These are phyloP conservation scores for Vannuccia rotundouncinata DNA, from an alignment of 2,888 invertebrate genomes.

Conservation along the genomic window DNA sequence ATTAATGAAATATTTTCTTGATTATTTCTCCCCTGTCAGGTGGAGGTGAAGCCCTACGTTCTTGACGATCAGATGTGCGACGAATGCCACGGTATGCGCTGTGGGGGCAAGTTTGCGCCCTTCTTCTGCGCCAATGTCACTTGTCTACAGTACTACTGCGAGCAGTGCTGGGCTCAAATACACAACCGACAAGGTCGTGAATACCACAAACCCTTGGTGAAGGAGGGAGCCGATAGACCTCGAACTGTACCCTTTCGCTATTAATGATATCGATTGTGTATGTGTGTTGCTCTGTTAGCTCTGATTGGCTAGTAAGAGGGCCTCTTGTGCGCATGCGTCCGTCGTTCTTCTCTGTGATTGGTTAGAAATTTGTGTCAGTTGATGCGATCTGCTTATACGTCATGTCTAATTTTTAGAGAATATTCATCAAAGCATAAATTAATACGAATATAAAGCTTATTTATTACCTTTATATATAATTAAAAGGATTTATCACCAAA, in stretches of 20 bases:
- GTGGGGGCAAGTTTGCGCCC: conserved; percentile 95
- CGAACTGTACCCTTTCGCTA: conserved; percentile 91
- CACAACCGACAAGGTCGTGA: conserved; percentile 85
- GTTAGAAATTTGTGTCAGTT: not conserved
- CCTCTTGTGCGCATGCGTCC: not conserved
- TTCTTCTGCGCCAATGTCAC: conserved; percentile 99
- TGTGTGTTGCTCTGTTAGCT: not conserved
- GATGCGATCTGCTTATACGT: not conserved
- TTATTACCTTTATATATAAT: too few species aligned
- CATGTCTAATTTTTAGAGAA: too few species aligned
- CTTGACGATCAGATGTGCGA: conserved; percentile 99
- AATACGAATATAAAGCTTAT: too few species aligned
- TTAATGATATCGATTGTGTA: conserved; percentile 57
- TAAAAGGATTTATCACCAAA: too few species aligned
- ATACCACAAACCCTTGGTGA: conserved; percentile 97
- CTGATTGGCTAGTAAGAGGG: not conserved
- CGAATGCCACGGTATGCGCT: conserved; percentile 74
- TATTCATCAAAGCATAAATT: too few species aligned
- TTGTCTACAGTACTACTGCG: conserved; percentile 99
- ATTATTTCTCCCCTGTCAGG: conserved; percentile 27
- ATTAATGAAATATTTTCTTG: too few species aligned
- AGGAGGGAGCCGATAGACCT: conserved; percentile 91
- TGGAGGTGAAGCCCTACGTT: conserved; percentile 96
- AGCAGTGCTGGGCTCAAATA: conserved; percentile 98
- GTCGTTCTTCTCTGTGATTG: not conserved